Evolutionary conservation across 2,797 vertebrate species (phyloP).

Genomic region (Micrastur ruficollis): DNA sequence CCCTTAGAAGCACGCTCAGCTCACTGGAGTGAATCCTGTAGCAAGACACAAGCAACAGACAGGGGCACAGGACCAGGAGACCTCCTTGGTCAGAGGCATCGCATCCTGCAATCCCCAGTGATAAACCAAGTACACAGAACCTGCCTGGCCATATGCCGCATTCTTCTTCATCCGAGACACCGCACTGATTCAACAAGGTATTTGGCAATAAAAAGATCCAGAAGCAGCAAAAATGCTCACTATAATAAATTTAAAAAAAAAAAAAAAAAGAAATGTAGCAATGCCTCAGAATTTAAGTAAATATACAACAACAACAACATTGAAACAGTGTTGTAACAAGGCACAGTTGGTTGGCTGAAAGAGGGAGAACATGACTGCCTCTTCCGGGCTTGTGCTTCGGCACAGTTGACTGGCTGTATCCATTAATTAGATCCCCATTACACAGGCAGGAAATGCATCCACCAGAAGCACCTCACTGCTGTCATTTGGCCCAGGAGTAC

Average conservation of each 20-base stretch:
- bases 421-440: background rate
- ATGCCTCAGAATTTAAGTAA: background rate
- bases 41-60: background rate
- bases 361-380: rapidly evolving
- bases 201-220: background rate
- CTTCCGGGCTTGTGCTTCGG: background rate
- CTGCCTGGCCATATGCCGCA: background rate
- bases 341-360: background rate
- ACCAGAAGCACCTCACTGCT: background rate
- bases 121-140: background rate
- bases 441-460: background rate
- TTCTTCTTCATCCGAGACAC: background rate
- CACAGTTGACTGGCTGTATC: background rate
- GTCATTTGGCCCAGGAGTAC: background rate
- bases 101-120: rapidly evolving
- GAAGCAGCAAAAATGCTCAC: background rate
- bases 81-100: background rate
- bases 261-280: background rate
- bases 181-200: background rate
- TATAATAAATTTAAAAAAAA: background rate
- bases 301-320: rapidly evolving
- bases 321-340: background rate
- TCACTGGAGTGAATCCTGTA: background rate
- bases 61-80: background rate
- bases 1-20: background rate